Evolutionary conservation across 53 echinoderm and acorn worm species (phyloP).

Genomic region (Patiria pectinifera): DNA sequence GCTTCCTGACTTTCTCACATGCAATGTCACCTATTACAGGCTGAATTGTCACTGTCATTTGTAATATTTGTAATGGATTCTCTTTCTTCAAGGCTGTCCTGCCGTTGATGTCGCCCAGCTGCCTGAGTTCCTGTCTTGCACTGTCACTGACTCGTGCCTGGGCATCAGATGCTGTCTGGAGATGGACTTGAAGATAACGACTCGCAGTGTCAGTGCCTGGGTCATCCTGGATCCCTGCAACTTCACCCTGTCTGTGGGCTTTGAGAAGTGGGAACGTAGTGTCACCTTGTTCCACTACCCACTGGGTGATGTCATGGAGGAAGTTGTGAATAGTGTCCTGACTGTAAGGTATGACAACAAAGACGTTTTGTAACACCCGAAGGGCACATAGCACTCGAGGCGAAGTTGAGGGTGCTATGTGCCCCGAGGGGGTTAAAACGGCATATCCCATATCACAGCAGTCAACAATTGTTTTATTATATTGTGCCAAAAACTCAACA

Average conservation of each 20-base stretch:
- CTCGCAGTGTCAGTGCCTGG: constrained; percentile 43
- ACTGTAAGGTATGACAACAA: constrained; percentile 17
- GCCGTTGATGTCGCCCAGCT: constrained; percentile 25
- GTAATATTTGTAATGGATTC: too few relatives aligned
- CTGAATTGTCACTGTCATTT: too few relatives aligned
- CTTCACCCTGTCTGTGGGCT: constrained; percentile 56
- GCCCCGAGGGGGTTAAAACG: too few relatives aligned
- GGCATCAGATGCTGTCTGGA: constrained; percentile 49
- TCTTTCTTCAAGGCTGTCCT: too few relatives aligned
- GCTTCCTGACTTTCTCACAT: too few relatives aligned
- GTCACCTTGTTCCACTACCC: constrained; percentile 49
- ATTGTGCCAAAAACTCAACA: too few relatives aligned
- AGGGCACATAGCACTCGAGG: too few relatives aligned
- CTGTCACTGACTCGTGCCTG: constrained; percentile 47
- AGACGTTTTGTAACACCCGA: too few relatives aligned
- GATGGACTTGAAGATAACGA: constrained; percentile 61
- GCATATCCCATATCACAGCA: too few relatives aligned
- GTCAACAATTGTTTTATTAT: too few relatives aligned
- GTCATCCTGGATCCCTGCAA: constrained; percentile 54
- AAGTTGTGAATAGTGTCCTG: constrained; percentile 35
- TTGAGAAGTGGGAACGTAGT: constrained; percentile 55
- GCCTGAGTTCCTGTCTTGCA: constrained; percentile 44
- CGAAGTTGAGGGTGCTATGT: too few relatives aligned
- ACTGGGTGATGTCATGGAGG: constrained; percentile 50
- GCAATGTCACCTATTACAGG: too few relatives aligned